Conservation (phyloP, 1,140 invertebrate species). For the Oppia nitens region DNA sequence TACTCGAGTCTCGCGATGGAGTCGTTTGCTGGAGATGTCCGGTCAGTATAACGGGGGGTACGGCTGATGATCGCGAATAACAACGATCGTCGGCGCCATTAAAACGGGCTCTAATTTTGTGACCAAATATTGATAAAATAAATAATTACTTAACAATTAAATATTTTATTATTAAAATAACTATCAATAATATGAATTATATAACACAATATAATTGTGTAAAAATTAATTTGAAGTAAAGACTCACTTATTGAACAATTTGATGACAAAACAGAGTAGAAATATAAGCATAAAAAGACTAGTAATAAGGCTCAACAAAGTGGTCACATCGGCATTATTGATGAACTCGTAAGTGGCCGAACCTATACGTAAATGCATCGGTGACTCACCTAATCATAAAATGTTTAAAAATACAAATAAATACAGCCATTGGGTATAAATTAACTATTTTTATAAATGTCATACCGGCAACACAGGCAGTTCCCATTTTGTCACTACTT, state of each 20-base stretch:
- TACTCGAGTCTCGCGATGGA: slow-evolving; percentile 5
- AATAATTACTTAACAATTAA: too few relatives aligned
- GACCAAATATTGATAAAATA: too few relatives aligned
- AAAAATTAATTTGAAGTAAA: neutral
- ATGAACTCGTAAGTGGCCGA: slow-evolving; percentile 13
- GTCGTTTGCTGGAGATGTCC: slow-evolving; percentile 9
- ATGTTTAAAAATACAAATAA: neutral
- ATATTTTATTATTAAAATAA: too few relatives aligned
- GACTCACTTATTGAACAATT: slow-evolving; percentile 21
- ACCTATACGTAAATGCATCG: slow-evolving; percentile 6
- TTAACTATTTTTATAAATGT: neutral
- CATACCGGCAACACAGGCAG: slow-evolving; percentile 18
- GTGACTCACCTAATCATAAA: slow-evolving; percentile 4
- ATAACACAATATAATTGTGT: neutral
- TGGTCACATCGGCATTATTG: slow-evolving; percentile 17
- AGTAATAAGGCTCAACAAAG: slow-evolving; percentile 17
- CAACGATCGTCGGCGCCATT: neutral
- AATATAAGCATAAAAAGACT: slow-evolving; percentile 18
- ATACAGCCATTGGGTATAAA: neutral
- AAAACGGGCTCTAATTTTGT: neutral
- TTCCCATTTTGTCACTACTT: slow-evolving; percentile 2
- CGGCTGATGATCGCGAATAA: slow-evolving; percentile 2
- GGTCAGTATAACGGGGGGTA: slow-evolving; percentile 14
- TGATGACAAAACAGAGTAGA: slow-evolving; percentile 20
- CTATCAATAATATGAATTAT: neutral